Conservation (phyloP, 2,797 vertebrate genomes). For the Liasis olivaceus region DNA sequence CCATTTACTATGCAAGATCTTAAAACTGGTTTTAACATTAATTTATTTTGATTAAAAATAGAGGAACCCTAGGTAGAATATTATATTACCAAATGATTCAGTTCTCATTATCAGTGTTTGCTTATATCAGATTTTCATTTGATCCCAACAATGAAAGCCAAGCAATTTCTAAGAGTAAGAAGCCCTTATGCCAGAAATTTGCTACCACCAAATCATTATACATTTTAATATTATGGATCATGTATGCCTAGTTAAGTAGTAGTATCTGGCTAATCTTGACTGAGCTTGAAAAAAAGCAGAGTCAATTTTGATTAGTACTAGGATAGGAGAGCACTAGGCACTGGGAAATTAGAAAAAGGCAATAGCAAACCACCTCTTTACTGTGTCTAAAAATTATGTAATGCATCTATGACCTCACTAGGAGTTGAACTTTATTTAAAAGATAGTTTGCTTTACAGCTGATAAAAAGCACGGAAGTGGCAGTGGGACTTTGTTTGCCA, state of each 20-base stretch:
- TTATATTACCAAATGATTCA: conserved; percentile 4
- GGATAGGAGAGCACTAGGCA: background rate
- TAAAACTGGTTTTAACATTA: background rate
- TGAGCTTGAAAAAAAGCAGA: background rate
- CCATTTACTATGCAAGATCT: background rate
- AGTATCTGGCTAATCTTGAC: too few species aligned
- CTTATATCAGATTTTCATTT: background rate
- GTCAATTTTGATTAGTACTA: background rate
- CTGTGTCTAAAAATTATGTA: background rate
- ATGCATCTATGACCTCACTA: background rate
- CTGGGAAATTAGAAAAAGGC: background rate
- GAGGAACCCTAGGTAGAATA: background rate
- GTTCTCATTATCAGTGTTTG: background rate
- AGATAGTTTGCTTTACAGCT: background rate
- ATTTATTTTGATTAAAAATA: background rate
- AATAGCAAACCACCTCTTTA: background rate
- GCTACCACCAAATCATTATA: background rate
- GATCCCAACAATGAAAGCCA: background rate
- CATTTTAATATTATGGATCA: background rate
- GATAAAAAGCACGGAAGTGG: background rate
- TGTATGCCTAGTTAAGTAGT: too few species aligned
- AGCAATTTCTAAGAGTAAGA: background rate
- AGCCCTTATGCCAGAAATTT: background rate
- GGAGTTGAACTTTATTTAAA: background rate
- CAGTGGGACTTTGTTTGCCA: background rate